Percentiles rank a stretch among this genome's conserved stretches.
Conservation (phyloP, 2,888 invertebrate genomes). For the Xanthorhoe designata region DNA sequence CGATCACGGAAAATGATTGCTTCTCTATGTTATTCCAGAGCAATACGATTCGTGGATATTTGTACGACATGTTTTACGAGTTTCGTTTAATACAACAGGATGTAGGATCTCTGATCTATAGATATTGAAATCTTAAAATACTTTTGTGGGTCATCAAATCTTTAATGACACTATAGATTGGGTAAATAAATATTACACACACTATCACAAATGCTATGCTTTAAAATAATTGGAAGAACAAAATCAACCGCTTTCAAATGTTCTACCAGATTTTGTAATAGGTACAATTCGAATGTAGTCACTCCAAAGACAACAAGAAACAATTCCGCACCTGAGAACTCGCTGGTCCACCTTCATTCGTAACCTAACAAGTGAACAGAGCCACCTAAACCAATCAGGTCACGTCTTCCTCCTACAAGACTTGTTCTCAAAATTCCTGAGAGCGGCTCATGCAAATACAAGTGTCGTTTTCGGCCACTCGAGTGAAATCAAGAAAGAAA, state of each 20-base stretch:
- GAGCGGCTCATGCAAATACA: conserved; percentile 81
- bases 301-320: neutral
- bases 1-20: conserved; percentile 38
- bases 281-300: neutral
- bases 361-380: conserved; percentile 17
- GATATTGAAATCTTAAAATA: neutral
- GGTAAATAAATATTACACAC: too few species aligned
- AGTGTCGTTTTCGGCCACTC: conserved; percentile 82
- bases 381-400: conserved; percentile 21
- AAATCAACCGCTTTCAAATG: neutral
- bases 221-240: too few species aligned
- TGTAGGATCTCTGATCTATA: neutral
- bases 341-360: neutral
- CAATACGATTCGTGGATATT: conserved; percentile 6
- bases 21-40: conserved; percentile 26
- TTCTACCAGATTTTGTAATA: neutral
- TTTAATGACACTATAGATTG: too few species aligned
- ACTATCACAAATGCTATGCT: too few species aligned
- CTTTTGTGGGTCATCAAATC: too few species aligned
- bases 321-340: neutral
- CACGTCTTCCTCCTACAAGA: conserved; percentile 37
- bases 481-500: conserved; percentile 84
- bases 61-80: neutral
- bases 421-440: conserved; percentile 61
- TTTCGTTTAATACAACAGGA: neutral